Conservation (phyloP, 2,888 invertebrate genomes). For the Mesorhabditis spiculigera region DNA sequence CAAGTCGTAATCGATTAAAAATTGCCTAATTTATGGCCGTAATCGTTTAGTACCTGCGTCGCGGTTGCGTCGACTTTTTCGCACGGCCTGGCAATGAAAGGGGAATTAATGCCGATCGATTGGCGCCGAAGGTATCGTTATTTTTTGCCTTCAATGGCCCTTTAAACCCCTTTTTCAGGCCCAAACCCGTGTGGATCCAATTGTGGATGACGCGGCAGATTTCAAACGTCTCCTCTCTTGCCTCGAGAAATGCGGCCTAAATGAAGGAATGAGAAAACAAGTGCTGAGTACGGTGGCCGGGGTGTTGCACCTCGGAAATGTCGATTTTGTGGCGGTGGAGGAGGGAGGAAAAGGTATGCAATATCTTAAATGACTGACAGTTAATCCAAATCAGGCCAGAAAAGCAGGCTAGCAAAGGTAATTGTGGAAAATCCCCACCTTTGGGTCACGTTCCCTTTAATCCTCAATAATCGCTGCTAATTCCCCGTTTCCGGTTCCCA, state of each 20-base stretch:
- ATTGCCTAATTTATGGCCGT: constrained; percentile 39
- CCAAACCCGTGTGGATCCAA: constrained; percentile 80
- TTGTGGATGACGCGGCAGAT: constrained; percentile 85
- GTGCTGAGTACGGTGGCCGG: constrained; percentile 61
- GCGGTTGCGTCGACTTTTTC: constrained; percentile 42
- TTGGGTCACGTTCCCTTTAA: background rate
- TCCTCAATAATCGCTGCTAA: background rate
- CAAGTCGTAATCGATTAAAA: constrained; percentile 6
- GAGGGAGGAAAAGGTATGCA: constrained; percentile 72
- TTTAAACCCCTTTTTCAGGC: constrained; percentile 11
- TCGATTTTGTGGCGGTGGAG: constrained; percentile 87
- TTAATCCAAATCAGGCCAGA: too few species aligned
- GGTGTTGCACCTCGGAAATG: constrained; percentile 89
- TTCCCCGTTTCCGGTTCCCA: background rate
- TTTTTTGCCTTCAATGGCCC: background rate
- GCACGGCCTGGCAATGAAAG: constrained; percentile 7
- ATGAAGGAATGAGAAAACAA: constrained; percentile 61
- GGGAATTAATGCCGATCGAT: background rate
- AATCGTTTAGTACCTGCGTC: constrained; percentile 39
- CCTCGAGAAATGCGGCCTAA: constrained; percentile 75
- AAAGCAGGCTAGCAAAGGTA: too few species aligned
- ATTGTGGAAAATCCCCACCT: background rate
- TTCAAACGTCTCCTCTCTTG: constrained; percentile 78
- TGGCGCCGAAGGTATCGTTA: background rate
- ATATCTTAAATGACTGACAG: too few species aligned